These are phyloP conservation scores for Polyommatus icarus DNA, from an alignment of 2,888 invertebrate genomes.

Conservation along the genomic window DNA sequence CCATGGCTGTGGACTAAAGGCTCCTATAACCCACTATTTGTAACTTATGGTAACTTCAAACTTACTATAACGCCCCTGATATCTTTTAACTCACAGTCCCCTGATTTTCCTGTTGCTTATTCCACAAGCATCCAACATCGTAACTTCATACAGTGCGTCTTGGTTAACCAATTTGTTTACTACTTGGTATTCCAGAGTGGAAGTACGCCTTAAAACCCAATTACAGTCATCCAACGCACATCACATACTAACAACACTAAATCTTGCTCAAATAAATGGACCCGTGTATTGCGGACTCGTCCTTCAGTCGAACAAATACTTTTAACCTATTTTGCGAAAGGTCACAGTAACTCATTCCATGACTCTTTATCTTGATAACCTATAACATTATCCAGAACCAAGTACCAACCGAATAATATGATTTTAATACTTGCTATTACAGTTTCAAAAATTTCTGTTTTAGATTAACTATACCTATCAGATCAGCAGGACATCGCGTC, in stretches of 20 bases:
- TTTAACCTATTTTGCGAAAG: neutral
- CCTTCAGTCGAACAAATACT: neutral
- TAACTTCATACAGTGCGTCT: constrained; percentile 2
- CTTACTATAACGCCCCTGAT: neutral
- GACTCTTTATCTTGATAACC: neutral
- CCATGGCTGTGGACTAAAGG: too few species aligned
- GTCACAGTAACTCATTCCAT: neutral
- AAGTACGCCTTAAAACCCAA: constrained; percentile 13
- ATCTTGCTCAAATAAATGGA: constrained; percentile 2
- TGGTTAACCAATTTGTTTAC: constrained; percentile 11
- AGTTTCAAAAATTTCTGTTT: too few species aligned
- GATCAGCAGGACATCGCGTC: too few species aligned
- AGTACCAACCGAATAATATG: neutral
- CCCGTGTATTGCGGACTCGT: neutral
- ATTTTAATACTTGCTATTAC: neutral
- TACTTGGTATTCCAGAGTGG: constrained; percentile 8
- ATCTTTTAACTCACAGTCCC: neutral
- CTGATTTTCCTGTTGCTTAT: neutral
- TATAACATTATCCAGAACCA: neutral
- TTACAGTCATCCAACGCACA: constrained; percentile 12
- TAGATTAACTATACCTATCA: too few species aligned
- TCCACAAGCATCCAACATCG: constrained; percentile 40
- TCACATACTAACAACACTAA: constrained; percentile 21
- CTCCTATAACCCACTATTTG: too few species aligned
- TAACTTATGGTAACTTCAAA: neutral